These are phyloP conservation scores for Anthoptus insignis DNA, from an alignment of 2,888 invertebrate genomes.

Conservation along the genomic window DNA sequence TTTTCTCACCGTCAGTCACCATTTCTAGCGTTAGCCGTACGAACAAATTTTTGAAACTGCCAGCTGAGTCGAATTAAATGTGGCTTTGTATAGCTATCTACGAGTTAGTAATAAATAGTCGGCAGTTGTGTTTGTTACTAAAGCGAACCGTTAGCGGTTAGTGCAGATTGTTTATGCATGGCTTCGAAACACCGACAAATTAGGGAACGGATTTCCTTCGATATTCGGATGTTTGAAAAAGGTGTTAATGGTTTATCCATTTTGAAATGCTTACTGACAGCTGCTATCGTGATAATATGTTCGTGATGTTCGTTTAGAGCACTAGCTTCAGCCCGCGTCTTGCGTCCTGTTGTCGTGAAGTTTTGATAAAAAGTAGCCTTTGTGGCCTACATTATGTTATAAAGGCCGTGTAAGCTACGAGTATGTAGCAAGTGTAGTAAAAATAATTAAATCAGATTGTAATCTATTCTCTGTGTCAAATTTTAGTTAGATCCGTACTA, in stretches of 20 bases:
- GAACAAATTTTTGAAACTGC: background rate
- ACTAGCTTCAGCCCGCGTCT: too few species aligned
- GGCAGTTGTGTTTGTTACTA: conserved; percentile 7
- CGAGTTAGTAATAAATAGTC: conserved; percentile 20
- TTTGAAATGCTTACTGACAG: background rate
- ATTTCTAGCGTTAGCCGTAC: background rate
- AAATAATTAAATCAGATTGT: too few species aligned
- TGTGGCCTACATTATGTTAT: too few species aligned
- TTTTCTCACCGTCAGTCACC: too few species aligned
- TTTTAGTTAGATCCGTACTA: too few species aligned
- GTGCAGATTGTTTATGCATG: conserved; percentile 19
- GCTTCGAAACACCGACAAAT: conserved; percentile 12
- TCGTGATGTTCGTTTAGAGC: too few species aligned
- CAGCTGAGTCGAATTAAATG: background rate
- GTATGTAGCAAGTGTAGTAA: too few species aligned
- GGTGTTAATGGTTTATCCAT: background rate
- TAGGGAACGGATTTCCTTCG: background rate
- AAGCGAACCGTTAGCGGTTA: conserved; percentile 21
- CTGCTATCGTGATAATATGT: too few species aligned
- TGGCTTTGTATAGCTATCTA: conserved; percentile 4
- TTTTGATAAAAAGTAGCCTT: too few species aligned
- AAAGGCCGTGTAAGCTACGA: too few species aligned
- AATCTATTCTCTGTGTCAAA: too few species aligned
- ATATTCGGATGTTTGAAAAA: background rate
- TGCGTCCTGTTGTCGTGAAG: too few species aligned